Evolutionary conservation across 2,113 vertebrate species (phyloP).

Genomic region (Amia ocellicauda): DNA sequence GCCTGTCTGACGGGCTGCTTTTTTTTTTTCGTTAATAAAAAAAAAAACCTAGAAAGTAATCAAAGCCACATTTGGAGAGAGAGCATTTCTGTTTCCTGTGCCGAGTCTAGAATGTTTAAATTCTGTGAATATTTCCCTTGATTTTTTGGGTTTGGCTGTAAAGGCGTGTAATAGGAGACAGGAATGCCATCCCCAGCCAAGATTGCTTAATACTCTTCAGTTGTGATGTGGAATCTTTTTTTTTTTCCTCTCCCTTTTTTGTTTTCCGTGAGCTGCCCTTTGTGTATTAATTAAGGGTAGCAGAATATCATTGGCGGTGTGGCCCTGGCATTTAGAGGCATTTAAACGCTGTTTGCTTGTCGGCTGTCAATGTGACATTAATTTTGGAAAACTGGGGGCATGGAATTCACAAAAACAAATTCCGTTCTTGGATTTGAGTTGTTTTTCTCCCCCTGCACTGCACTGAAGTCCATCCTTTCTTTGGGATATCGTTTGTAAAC

Average conservation of each 20-base stretch:
- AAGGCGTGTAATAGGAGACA: slow-evolving; percentile 13
- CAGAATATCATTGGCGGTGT: slow-evolving; percentile 1
- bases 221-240: slow-evolving; percentile 12
- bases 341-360: slow-evolving; percentile 12
- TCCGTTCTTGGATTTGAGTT: background rate
- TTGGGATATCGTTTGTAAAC: too few relatives aligned
- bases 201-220: slow-evolving; percentile 13
- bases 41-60: slow-evolving; percentile 25
- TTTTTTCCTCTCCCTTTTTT: too few relatives aligned
- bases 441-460: slow-evolving; percentile 4
- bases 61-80: slow-evolving; percentile 26
- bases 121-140: slow-evolving; percentile 19
- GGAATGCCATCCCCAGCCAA: slow-evolving; percentile 28
- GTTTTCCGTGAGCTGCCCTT: slow-evolving; percentile 9
- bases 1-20: background rate
- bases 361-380: background rate
- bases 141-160: slow-evolving; percentile 23
- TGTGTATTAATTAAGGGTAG: slow-evolving; percentile 5
- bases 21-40: slow-evolving; percentile 3
- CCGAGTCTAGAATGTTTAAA: slow-evolving; percentile 10
- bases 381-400: background rate
- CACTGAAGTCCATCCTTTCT: background rate
- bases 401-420: background rate
- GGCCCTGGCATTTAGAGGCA: slow-evolving; percentile 3
- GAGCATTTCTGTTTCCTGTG: slow-evolving; percentile 7